Evolutionary conservation across 2,888 invertebrate species (phyloP).

Genomic region (Morpho deidamia): DNA sequence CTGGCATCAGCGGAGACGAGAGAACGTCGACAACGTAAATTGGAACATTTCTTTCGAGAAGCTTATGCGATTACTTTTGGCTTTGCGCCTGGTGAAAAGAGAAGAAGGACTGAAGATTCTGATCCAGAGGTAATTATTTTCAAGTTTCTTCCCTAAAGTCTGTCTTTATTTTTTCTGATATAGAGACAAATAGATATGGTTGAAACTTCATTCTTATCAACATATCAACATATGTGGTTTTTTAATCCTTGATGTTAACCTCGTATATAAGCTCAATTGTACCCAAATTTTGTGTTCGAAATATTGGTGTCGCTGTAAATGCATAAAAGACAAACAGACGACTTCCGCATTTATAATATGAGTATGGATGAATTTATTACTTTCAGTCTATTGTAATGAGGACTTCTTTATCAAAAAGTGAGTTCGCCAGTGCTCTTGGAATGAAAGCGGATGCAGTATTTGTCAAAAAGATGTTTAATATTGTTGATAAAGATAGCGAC

Average conservation of each 20-base stretch:
- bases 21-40: slow-evolving; percentile 92
- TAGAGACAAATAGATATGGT: too few species aligned
- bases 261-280: too few species aligned
- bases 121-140: slow-evolving; percentile 82
- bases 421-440: slow-evolving; percentile 96
- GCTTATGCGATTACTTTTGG: slow-evolving; percentile 97
- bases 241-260: too few species aligned
- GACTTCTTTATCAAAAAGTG: slow-evolving; percentile 92
- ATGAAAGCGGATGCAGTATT: slow-evolving; percentile 97
- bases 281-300: too few species aligned
- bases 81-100: slow-evolving; percentile 89
- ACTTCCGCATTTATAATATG: neutral
- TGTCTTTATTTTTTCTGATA: too few species aligned
- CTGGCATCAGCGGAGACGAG: slow-evolving; percentile 95
- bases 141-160: too few species aligned
- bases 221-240: too few species aligned
- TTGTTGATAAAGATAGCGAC: slow-evolving; percentile 96
- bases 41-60: slow-evolving; percentile 97
- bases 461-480: slow-evolving; percentile 98
- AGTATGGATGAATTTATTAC: neutral
- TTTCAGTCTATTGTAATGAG: slow-evolving; percentile 91
- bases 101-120: slow-evolving; percentile 84
- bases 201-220: too few species aligned
- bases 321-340: neutral
- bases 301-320: too few species aligned